Conservation (phyloP, 92 coral and sea anemone genomes). For the Metridium senile region DNA sequence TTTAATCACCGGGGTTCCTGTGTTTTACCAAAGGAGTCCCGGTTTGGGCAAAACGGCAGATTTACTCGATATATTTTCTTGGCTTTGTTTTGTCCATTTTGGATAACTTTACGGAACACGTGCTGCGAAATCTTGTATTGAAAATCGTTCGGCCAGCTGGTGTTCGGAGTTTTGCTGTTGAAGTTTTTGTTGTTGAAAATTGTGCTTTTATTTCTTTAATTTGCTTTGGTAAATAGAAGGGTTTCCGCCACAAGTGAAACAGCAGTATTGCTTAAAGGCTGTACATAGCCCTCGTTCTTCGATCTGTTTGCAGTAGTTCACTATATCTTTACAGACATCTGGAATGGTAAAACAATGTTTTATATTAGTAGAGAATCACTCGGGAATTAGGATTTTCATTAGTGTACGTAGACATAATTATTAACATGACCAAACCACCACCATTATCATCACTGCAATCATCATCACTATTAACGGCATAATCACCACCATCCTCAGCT, state of each 20-base stretch:
- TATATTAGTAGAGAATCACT: too few species aligned
- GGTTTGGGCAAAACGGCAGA: constrained; percentile 1
- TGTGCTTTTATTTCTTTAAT: too few species aligned
- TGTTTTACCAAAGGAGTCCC: constrained; percentile 14
- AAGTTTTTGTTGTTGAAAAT: not conserved
- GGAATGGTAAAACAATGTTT: not conserved
- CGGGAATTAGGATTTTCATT: too few species aligned
- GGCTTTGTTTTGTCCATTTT: too few species aligned
- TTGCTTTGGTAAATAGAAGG: not conserved
- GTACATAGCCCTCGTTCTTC: constrained; percentile 54
- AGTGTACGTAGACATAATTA: too few species aligned
- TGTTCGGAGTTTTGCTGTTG: not conserved
- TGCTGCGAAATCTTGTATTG: too few species aligned
- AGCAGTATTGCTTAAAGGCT: constrained; percentile 68
- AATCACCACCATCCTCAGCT: too few species aligned
- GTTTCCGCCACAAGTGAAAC: constrained; percentile 57
- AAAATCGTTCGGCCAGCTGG: too few species aligned
- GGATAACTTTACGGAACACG: too few species aligned
- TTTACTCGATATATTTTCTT: not conserved
- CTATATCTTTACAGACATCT: constrained; percentile 70
- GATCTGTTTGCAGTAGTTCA: constrained; percentile 64
- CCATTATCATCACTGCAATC: too few species aligned
- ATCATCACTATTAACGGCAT: too few species aligned
- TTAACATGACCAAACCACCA: too few species aligned
- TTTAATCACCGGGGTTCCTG: constrained; percentile 15